These are phyloP conservation scores for Morelia viridis DNA, from an alignment of 2,797 vertebrate species.

Conservation along the genomic window DNA sequence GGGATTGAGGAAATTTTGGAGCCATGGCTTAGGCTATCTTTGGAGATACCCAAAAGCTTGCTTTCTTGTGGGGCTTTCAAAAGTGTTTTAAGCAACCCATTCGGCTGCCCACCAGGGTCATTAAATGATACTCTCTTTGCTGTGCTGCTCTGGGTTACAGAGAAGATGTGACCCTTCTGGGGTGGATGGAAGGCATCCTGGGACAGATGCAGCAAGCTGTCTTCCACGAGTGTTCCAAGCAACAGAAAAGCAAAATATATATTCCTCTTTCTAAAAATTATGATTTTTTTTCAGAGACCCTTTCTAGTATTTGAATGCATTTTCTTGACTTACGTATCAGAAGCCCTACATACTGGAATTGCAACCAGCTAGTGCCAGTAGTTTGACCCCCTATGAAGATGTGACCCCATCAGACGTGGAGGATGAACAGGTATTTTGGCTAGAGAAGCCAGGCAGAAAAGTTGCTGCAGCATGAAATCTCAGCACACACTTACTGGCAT, in stretches of 20 bases:
- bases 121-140: too few relatives aligned
- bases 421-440: neutral
- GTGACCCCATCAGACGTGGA: neutral
- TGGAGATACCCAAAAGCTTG: neutral
- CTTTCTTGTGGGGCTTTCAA: neutral
- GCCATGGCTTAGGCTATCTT: neutral
- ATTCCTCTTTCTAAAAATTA: neutral
- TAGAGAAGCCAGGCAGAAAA: neutral
- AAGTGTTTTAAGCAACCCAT: neutral
- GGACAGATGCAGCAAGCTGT: too few relatives aligned
- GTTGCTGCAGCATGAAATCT: rapidly evolving
- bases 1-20: neutral
- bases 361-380: too few relatives aligned
- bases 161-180: too few relatives aligned
- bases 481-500: constrained; percentile 86
- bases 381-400: too few relatives aligned
- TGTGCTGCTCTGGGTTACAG: neutral
- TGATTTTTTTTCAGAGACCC: too few relatives aligned
- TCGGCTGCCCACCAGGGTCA: neutral
- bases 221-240: too few relatives aligned
- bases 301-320: too few relatives aligned
- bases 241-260: too few relatives aligned
- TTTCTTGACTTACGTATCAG: too few relatives aligned
- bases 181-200: too few relatives aligned
- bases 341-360: too few relatives aligned